Evolutionary conservation across 2,113 vertebrate genomes (phyloP), one percentile per base, ranked within the genome.

Genomic region (Lanius ludovicianus): DNA sequence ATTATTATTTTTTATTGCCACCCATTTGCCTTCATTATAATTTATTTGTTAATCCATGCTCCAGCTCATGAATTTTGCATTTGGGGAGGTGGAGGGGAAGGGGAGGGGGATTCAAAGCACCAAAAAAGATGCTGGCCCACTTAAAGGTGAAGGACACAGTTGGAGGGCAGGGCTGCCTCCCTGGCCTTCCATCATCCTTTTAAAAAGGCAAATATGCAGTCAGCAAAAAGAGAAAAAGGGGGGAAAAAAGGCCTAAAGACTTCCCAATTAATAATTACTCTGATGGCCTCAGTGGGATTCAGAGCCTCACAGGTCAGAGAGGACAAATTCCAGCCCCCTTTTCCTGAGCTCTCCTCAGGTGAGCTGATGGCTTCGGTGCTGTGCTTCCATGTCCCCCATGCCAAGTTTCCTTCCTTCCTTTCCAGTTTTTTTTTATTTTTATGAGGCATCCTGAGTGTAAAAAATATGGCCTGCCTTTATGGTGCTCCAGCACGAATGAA

Each of bases 391-490:
- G 79, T 68, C 93, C 80, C 56, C 41, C 23, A 15, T 56, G 93
- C 93, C 97, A 97, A 97, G 96, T 98, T 98, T 94, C 94, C 89
- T 96, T 96, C 37, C n/a, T 89, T 96, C 94, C 59, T 89, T 94
- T 15, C 27, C 23, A 20, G 46, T 7, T 23, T 47, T 37, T 76
- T 65, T 78, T 70, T 84, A 93, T 95, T 98, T 98, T 98, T 98
- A 98, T 97, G 97, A 98, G 98, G 98, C 98, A 98, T 98, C 98
- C 97, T 98, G 97, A 98, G 98, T 98, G 99, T 98, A 98, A 99
- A 98, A 99, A 99, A 99, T 99, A 99, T 99, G 98, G 98, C 98
- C 98, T 98, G 98, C 98, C 99, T 99, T 99, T 99, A 99, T 99
- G 98, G 98, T 98, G 97, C 98, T 99, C 98, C 99, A 99, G 99